These are phyloP conservation scores for Zoanthus gigantus DNA, from an alignment of 92 coral and sea anemone genomes.

Conservation along the genomic window DNA sequence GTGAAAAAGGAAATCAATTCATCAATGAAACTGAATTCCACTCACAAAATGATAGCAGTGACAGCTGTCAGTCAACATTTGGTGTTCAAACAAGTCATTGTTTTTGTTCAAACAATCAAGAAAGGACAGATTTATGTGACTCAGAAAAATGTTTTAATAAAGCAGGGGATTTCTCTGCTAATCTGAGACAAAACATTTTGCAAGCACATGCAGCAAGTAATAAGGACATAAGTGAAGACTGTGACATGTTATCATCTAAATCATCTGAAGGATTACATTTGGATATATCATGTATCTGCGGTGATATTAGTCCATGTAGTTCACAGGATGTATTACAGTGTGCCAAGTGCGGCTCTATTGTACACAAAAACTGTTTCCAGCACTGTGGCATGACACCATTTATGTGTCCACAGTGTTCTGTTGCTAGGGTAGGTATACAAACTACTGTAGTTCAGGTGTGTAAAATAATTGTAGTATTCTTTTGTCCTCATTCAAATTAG, in stretches of 20 bases:
- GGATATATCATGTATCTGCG: conserved; percentile 58
- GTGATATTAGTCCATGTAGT: conserved; percentile 28
- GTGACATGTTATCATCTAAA: neutral
- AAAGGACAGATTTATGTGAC: neutral
- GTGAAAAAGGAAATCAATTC: neutral
- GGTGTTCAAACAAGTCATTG: neutral
- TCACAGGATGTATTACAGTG: conserved; percentile 59
- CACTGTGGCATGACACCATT: conserved; percentile 16
- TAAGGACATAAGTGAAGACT: neutral
- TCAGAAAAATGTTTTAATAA: neutral
- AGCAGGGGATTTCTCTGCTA: neutral
- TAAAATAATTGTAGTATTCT: no score
- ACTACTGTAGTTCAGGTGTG: no score
- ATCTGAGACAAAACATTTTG: neutral
- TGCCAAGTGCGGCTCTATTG: conserved; percentile 62
- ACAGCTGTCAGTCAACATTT: neutral
- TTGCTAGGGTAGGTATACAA: conserved; percentile 36
- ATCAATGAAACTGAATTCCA: neutral
- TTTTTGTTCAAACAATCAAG: neutral
- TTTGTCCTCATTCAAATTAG: no score
- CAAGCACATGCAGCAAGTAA: neutral
- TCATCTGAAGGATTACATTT: neutral
- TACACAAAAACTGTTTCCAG: conserved; percentile 78
- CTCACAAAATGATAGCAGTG: neutral
- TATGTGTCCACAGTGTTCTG: conserved; percentile 57